These are phyloP conservation scores for Eucera pruinosa DNA, from an alignment of 2,888 invertebrate species.

Conservation along the genomic window DNA sequence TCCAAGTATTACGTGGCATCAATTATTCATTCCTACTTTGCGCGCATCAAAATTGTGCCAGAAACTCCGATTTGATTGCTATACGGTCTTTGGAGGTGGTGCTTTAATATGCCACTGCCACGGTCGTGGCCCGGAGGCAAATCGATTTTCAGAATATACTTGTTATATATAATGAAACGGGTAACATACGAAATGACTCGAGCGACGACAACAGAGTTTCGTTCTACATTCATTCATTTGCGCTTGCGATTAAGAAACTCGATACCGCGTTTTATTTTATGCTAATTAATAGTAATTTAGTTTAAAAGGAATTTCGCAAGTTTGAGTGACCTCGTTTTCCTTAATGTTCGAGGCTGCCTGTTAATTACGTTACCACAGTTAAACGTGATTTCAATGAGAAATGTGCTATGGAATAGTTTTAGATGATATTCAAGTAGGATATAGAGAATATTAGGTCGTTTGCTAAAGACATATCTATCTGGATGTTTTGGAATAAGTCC, in stretches of 20 bases:
- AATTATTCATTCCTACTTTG: conserved; percentile 73
- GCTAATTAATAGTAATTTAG: conserved; percentile 31
- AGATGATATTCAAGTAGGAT: neutral
- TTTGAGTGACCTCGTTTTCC: neutral
- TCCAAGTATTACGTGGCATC: conserved; percentile 56
- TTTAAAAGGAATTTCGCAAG: neutral
- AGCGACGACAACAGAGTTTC: too few relatives aligned
- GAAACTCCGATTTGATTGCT: conserved; percentile 57
- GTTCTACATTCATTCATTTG: neutral
- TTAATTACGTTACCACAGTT: too few relatives aligned
- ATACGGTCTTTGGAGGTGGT: conserved; percentile 48
- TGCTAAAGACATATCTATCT: too few relatives aligned
- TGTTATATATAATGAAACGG: conserved; percentile 51
- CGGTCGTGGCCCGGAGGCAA: conserved; percentile 27
- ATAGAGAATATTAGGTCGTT: neutral
- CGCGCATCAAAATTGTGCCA: conserved; percentile 61
- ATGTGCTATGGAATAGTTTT: conserved; percentile 8
- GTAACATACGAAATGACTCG: conserved; percentile 44
- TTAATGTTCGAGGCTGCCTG: neutral
- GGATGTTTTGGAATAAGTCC: too few relatives aligned
- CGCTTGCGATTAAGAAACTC: neutral
- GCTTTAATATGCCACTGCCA: conserved; percentile 33
- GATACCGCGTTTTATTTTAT: conserved; percentile 11
- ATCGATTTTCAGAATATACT: conserved; percentile 47
- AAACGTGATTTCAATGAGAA: too few relatives aligned